Percentiles rank a stretch among this genome's conserved stretches.
phyloP scores from a whole-genome alignment of 2,113 vertebrate genomes.

The Brachyistius frenatus region DNA sequence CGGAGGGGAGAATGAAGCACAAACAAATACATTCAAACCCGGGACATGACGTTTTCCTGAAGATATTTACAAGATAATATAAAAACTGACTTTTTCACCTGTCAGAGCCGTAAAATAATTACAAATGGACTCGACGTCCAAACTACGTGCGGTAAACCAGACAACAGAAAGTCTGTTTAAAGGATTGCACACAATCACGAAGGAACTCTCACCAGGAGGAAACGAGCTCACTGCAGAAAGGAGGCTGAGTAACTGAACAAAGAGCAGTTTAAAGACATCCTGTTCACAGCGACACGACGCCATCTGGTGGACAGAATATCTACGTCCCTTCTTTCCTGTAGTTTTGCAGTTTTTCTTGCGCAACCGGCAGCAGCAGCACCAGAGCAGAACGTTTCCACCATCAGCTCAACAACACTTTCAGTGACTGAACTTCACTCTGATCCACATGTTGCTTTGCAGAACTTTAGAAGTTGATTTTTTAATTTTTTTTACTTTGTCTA shows the following conservation, averaged over 20 bases:
- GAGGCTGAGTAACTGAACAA: background rate
- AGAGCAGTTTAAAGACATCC: background rate
- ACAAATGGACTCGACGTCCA: background rate
- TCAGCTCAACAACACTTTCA: background rate
- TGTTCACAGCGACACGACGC: conserved; percentile 4
- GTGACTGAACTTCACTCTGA: background rate
- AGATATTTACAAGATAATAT: too few relatives aligned
- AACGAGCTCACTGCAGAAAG: too few relatives aligned
- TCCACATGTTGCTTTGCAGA: background rate
- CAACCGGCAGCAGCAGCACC: background rate
- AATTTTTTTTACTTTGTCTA: too few relatives aligned
- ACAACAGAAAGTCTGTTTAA: background rate
- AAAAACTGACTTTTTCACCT: too few relatives aligned
- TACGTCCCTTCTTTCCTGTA: background rate
- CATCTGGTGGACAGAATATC: conserved; percentile 51
- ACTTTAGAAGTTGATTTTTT: background rate
- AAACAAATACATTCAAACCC: background rate
- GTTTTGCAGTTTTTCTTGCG: too few relatives aligned
- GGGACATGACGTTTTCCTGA: background rate
- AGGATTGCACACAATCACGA: background rate
- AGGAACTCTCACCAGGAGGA: too few relatives aligned
- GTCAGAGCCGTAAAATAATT: too few relatives aligned
- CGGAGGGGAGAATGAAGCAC: background rate
- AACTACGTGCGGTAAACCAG: background rate
- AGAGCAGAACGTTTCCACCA: background rate